Evolutionary conservation across 2,797 vertebrate genomes (phyloP).

Genomic region (Manis javanica): DNA sequence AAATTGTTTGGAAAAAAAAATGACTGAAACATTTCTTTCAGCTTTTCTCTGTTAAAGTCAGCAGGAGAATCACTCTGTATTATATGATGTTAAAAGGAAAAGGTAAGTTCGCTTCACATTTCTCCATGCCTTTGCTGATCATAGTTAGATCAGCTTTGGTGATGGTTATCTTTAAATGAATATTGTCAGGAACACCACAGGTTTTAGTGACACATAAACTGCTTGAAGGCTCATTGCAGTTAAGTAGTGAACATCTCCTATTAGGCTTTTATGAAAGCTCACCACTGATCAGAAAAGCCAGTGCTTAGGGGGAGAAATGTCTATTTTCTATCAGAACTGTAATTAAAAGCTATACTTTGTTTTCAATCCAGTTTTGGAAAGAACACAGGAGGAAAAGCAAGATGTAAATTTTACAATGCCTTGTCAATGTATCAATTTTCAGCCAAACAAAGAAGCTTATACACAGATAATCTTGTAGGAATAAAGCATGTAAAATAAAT

Average conservation of each 20-base stretch:
- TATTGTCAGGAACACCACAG: conserved; percentile 72
- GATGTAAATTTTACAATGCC: conserved; percentile 86
- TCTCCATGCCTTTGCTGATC: conserved; percentile 65
- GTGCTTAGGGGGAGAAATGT: conserved; percentile 42
- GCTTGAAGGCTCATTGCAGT: conserved; percentile 67
- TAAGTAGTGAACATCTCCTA: conserved; percentile 71
- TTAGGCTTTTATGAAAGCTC: conserved; percentile 78
- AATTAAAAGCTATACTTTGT: conserved; percentile 87
- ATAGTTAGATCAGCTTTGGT: conserved; percentile 71
- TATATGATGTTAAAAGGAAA: not conserved
- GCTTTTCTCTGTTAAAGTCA: conserved; percentile 8
- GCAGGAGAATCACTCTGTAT: not conserved
- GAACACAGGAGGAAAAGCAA: conserved; percentile 83
- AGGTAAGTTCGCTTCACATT: conserved; percentile 72
- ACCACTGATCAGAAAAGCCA: conserved; percentile 78
- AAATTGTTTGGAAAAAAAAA: not conserved
- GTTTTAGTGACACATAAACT: conserved; percentile 64
- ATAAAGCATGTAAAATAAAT: conserved; percentile 88
- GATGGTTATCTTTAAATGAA: conserved; percentile 75
- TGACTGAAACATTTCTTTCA: not conserved
- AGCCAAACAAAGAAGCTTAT: conserved; percentile 87
- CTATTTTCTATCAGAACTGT: conserved; percentile 80
- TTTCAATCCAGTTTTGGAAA: conserved; percentile 88
- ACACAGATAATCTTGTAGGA: conserved; percentile 87
- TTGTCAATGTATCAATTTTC: conserved; percentile 85